Base-by-base conservation (phyloP, 2,797 vertebrate species). In the Brachymystax lenok region DNA sequence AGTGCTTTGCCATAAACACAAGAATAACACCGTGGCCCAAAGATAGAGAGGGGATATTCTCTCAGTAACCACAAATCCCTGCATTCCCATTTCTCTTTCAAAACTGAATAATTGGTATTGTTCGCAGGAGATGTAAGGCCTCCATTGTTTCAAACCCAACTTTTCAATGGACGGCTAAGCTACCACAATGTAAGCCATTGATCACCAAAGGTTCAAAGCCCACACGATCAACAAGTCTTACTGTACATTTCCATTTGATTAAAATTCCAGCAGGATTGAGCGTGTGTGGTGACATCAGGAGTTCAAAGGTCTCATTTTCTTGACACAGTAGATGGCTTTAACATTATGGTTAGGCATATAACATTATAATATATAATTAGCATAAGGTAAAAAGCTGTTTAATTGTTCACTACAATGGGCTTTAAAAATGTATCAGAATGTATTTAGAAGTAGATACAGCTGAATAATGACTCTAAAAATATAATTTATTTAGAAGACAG, bases 201-300 rank as follows among this genome's bases (percentile, higher is more conserved):
- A 82, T 66, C 51, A 74, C 74, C 33, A 70, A 10, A 35, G 59
- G 71, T 77, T 72, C 67, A 79, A 76, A 79, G 71, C 71, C 77
- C 67, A 69, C 52, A 52, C 66, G 16, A 68, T 24, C 56, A n/a
- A 69, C 50, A 59, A 78, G 61, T 66, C 68, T 67, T 61, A 83
- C 82, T 78, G 82, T 78, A 82, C 72, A 80, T 76, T 68, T 75
- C 77, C 74, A 74, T 78, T 71, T 51, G 33, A 80, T 83, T 77
- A 80, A 76, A 75, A 83, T 77, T 69, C 82, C 67, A 75, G 14
- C 70, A 19, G 64, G 50, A 70, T 56, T 72, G 17, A 70, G 54
- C 71, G 6, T 74, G 74, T 59, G n/a, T 59, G n/a, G 73, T 27
- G 35, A 80, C 67, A 76, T 74, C 54, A 68, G 66, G 51, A 70